Evolutionary conservation across 2,888 invertebrate genomes (phyloP), one percentile per base, ranked within the genome.

Genomic region (Pollenia griseotomentosa): DNA sequence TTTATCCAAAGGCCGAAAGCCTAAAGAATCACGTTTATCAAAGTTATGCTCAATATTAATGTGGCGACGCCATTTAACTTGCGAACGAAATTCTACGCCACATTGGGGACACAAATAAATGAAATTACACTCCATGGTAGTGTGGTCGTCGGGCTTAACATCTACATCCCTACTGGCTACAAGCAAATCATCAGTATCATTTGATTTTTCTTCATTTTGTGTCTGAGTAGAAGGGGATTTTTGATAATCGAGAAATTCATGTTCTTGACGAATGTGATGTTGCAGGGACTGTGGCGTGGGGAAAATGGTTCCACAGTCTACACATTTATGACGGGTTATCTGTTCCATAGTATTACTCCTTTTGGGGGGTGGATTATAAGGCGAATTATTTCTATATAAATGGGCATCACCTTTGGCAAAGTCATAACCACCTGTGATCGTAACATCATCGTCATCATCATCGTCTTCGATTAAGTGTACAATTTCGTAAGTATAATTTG

Each of bases 51-150:
- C 90, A 51, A 90, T 89, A 68, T 92, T 92, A 59, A 92, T 92
- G 83, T 92, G 92, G 16, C 92, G 91, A 1, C 92, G 91, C 92
- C 92, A 92, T 61, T 91, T 90, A 19, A 90, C 90, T 79, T 92
- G 92, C 0, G 91, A 90, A 68, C 90, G 90, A 81, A 91, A 91
- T 12, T 91, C 89, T 53, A 90, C 84, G 14, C 92, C 92, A 61
- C 92, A 92, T 12, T 92, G 91, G 0, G 92, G 92, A 46, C 92
- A 92, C 12, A 92, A 73, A 71, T 90, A 92, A 66, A 92, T 91
- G 63, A 92, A 92, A 80, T 90, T 86, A 33, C 88, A 80, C 33
- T 90, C 90, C 55, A 89, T 87, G 10, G 75, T 86, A 3, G 61
- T 71, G 14, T 73, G 51, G 5, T 73, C 66, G 5, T 80, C 83